Evolutionary conservation across 2,888 invertebrate species (phyloP).

Genomic region (Watsonalla cultraria): DNA sequence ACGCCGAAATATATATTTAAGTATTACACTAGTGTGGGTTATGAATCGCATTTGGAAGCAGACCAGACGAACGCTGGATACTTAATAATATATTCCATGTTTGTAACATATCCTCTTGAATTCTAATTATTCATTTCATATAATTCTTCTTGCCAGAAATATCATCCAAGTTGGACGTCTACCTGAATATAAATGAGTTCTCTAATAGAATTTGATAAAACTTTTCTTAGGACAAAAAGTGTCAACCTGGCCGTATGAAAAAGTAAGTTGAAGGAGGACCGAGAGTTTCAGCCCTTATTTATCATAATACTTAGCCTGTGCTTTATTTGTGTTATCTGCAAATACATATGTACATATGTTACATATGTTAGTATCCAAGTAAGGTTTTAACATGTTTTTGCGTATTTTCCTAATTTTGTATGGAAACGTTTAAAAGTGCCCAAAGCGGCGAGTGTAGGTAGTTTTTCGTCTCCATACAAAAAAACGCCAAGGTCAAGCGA

Average conservation of each 20-base stretch:
- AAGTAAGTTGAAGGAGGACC: slow-evolving; percentile 31
- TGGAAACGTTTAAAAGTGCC: too few species aligned
- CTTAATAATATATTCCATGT: neutral
- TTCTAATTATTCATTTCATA: slow-evolving; percentile 20
- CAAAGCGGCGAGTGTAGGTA: too few species aligned
- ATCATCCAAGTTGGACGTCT: slow-evolving; percentile 34
- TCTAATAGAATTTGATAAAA: slow-evolving; percentile 54
- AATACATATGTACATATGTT: too few species aligned
- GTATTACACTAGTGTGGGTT: too few species aligned
- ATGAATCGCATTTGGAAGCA: too few species aligned
- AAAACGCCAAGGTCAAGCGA: too few species aligned
- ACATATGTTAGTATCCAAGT: too few species aligned
- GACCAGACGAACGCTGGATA: too few species aligned
- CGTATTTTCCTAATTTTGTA: too few species aligned
- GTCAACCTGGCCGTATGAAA: slow-evolving; percentile 35
- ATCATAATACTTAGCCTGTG: slow-evolving; percentile 15
- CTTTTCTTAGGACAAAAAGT: slow-evolving; percentile 44
- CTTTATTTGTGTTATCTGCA: slow-evolving; percentile 3
- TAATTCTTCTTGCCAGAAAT: slow-evolving; percentile 30
- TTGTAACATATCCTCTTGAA: neutral
- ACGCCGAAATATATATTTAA: too few species aligned
- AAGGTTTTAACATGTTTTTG: too few species aligned
- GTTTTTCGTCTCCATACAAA: too few species aligned
- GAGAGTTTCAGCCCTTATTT: slow-evolving; percentile 19
- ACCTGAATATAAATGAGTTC: slow-evolving; percentile 51